A percentile compares a stretch with the other conserved stretches of the same genome.
Evolutionary conservation across 2,113 vertebrate species (phyloP).

Genomic region (Sclerurus mexicanus): DNA sequence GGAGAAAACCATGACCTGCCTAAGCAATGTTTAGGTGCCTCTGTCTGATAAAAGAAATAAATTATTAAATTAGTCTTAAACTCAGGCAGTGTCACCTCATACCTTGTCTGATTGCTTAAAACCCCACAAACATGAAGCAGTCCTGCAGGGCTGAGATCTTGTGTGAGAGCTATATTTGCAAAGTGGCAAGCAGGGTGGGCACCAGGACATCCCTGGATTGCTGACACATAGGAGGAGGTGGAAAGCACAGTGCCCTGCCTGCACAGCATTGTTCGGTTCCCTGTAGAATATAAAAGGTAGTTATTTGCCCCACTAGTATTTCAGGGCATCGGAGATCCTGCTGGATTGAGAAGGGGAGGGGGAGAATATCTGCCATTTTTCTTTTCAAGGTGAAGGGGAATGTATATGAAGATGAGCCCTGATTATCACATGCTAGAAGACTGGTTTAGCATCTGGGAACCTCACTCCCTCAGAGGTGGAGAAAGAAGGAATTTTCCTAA

Average conservation of each 20-base stretch:
- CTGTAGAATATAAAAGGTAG: neutral
- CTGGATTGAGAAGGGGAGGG: neutral
- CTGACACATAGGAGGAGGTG: accelerated
- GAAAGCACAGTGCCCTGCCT: neutral
- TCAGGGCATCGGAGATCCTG: neutral
- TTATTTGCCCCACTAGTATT: neutral
- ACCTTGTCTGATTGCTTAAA: neutral
- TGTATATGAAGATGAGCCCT: neutral
- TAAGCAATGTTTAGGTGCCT: neutral
- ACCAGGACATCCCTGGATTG: neutral
- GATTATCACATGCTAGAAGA: neutral
- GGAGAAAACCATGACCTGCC: neutral
- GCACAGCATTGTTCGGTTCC: neutral
- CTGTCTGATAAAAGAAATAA: neutral
- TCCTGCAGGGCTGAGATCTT: neutral
- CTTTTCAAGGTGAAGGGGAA: neutral
- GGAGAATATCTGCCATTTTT: neutral
- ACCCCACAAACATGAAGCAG: neutral
- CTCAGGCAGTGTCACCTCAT: neutral
- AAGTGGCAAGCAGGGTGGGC: neutral
- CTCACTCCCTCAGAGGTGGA: neutral
- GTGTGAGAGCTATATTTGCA: neutral
- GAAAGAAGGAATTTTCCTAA: neutral
- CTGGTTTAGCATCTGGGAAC: neutral
- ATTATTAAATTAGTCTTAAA: neutral